Evolutionary conservation across 2,113 vertebrate genomes (phyloP).

Genomic region (Turdus rufiventris): DNA sequence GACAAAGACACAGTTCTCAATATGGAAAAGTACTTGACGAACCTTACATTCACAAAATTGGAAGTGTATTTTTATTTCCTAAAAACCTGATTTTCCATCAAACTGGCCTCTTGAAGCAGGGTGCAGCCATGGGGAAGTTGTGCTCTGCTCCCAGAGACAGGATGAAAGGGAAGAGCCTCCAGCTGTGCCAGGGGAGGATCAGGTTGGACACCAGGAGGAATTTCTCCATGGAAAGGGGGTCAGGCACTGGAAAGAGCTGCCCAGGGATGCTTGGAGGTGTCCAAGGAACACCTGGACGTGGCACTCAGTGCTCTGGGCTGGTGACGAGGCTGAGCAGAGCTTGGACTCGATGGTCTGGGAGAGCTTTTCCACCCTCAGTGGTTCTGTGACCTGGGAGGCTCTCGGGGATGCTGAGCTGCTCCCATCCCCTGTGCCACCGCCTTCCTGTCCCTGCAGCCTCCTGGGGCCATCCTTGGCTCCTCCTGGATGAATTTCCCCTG

Average conservation of each 20-base stretch:
- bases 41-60: too few species aligned
- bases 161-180: fast-evolving
- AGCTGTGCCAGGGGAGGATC: fast-evolving
- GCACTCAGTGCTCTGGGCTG: not conserved
- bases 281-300: fast-evolving
- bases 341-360: fast-evolving
- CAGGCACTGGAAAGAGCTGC: not conserved
- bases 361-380: fast-evolving
- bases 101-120: not conserved
- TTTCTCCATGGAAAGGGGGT: not conserved
- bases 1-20: not conserved
- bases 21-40: not conserved
- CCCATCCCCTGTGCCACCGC: not conserved
- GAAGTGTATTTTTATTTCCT: not conserved
- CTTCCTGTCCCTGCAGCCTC: not conserved
- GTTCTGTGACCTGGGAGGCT: not conserved
- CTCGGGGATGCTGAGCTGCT: not conserved
- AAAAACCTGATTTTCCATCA: not conserved
- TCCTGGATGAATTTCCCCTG: not conserved
- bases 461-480: not conserved
- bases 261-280: not conserved
- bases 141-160: not conserved
- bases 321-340: not conserved
- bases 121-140: fast-evolving
- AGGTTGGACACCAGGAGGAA: not conserved